These are phyloP conservation scores for Digitonthophagus gazella DNA, from an alignment of 2,888 invertebrate genomes.

Conservation along the genomic window DNA sequence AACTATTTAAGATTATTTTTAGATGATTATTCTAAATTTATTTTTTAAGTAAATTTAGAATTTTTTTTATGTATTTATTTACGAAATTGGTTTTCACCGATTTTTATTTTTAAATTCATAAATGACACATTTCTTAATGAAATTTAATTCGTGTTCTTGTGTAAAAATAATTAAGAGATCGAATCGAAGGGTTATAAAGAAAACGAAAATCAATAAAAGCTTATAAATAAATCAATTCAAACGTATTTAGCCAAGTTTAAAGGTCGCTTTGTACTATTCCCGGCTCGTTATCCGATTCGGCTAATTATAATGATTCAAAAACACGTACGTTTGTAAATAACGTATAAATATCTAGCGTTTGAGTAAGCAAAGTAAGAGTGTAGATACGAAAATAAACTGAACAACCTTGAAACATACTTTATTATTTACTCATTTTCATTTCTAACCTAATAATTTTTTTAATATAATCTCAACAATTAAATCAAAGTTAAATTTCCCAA, in stretches of 20 bases:
- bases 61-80: too few species aligned
- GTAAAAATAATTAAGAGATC: not conserved
- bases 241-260: not conserved
- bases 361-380: not conserved
- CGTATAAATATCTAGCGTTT: too few species aligned
- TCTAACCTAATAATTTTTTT: too few species aligned
- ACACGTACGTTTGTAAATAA: not conserved
- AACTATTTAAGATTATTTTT: too few species aligned
- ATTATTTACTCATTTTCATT: too few species aligned
- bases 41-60: too few species aligned
- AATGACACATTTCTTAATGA: too few species aligned
- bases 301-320: not conserved
- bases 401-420: not conserved
- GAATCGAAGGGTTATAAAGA: not conserved
- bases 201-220: not conserved
- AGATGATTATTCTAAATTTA: too few species aligned
- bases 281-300: not conserved
- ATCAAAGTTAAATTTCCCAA: not conserved
- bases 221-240: not conserved
- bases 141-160: too few species aligned
- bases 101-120: too few species aligned
- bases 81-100: too few species aligned
- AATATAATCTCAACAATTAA: not conserved
- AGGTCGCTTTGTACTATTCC: not conserved
- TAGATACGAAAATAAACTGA: not conserved